Conservation (phyloP, 2,888 invertebrate genomes). For the Mesorhabditis sp. region DNA sequence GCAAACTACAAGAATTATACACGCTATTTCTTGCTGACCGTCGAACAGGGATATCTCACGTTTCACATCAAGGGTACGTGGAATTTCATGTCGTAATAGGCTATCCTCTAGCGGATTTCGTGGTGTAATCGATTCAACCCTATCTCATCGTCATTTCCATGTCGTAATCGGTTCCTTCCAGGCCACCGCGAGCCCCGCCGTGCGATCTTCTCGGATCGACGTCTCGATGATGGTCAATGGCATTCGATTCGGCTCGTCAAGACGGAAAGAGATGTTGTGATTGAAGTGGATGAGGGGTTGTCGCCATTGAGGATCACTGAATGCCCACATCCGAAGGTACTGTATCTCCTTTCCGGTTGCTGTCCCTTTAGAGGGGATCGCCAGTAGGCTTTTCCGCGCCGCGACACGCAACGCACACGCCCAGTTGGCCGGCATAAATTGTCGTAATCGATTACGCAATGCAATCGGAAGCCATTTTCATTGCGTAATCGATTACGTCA, state of each 20-base stretch:
- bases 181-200: constrained; percentile 9
- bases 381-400: no score
- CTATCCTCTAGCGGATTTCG: no score
- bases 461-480: no score
- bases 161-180: background rate
- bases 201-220: constrained; percentile 14
- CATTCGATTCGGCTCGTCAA: constrained; percentile 44
- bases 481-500: no score
- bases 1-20: constrained; percentile 54
- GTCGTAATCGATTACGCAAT: no score
- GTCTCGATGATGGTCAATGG: constrained; percentile 53
- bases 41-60: constrained; percentile 48
- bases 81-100: background rate
- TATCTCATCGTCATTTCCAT: no score
- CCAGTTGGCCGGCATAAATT: no score
- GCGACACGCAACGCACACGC: no score
- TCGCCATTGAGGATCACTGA: constrained; percentile 36
- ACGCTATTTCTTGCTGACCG: constrained; percentile 46
- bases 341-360: background rate
- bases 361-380: no score
- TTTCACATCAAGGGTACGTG: constrained; percentile 29
- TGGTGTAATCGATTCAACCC: no score
- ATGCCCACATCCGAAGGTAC: constrained; percentile 48
- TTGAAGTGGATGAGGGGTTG: constrained; percentile 39
- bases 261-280: constrained; percentile 20